These are phyloP conservation scores for Siniperca obscura DNA, from an alignment of 2,797 vertebrate species.

Conservation along the genomic window DNA sequence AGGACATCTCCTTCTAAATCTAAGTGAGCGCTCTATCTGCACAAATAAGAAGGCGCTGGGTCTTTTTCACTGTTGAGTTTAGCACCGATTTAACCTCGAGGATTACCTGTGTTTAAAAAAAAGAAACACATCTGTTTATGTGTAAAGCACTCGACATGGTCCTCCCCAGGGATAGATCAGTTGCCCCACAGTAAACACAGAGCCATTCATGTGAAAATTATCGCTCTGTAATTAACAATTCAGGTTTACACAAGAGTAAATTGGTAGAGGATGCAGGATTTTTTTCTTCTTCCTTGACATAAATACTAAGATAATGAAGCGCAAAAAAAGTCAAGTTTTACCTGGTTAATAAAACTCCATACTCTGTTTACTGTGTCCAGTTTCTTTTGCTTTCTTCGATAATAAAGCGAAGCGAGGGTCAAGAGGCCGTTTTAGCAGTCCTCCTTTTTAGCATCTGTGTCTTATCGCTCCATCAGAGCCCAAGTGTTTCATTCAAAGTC, in stretches of 20 bases:
- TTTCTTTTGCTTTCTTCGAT: conserved; percentile 14
- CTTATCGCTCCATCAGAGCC: conserved; percentile 85
- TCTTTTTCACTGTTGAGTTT: conserved; percentile 70
- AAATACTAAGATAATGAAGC: neutral
- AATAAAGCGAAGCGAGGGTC: conserved; percentile 61
- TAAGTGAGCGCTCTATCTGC: conserved; percentile 69
- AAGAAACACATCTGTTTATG: conserved; percentile 77
- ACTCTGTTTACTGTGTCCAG: conserved; percentile 4
- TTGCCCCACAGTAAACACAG: conserved; percentile 71
- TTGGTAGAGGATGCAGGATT: conserved; percentile 15
- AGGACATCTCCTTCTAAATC: conserved; percentile 80
- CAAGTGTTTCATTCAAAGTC: conserved; percentile 86
- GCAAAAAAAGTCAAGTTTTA: neutral
- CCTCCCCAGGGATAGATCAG: conserved; percentile 73
- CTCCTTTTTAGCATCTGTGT: conserved; percentile 81
- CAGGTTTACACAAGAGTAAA: conserved; percentile 62
- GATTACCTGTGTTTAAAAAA: conserved; percentile 82
- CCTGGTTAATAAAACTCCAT: neutral
- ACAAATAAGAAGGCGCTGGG: conserved; percentile 59
- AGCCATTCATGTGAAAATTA: conserved; percentile 75
- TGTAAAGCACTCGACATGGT: conserved; percentile 76
- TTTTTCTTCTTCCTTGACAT: neutral
- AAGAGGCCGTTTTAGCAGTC: conserved; percentile 64
- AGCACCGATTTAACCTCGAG: conserved; percentile 72
- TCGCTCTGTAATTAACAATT: conserved; percentile 68